These are phyloP conservation scores for Myotis myotis DNA, from an alignment of 2,797 vertebrate species.

Conservation along the genomic window DNA sequence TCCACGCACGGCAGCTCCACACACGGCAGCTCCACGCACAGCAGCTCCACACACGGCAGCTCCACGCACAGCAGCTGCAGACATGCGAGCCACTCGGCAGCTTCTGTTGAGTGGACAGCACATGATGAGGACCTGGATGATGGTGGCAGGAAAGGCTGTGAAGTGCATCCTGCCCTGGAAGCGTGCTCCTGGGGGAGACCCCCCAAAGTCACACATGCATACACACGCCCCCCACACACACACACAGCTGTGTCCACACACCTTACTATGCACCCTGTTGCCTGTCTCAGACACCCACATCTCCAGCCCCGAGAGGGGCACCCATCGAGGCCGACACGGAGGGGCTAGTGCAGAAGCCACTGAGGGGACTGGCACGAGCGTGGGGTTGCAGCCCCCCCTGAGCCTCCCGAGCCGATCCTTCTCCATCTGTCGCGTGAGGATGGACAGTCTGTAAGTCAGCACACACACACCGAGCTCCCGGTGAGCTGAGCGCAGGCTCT, in stretches of 20 bases:
- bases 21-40: neutral
- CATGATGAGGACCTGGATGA: neutral
- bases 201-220: neutral
- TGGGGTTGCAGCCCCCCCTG: neutral
- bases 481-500: neutral
- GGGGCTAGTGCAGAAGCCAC: neutral
- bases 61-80: neutral
- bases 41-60: too few relatives aligned
- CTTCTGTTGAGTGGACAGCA: neutral
- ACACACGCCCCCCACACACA: rapidly evolving
- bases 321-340: neutral
- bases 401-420: neutral
- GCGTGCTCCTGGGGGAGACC: neutral
- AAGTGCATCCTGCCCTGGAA: neutral
- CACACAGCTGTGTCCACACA: neutral
- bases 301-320: neutral
- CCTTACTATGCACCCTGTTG: neutral
- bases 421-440: neutral
- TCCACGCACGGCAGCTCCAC: neutral
- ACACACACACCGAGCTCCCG: neutral
- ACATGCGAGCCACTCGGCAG: rapidly evolving
- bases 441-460: neutral
- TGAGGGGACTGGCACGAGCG: rapidly evolving
- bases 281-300: neutral
- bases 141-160: neutral